Conservation (phyloP, 2,797 vertebrate species). For the Leuciscus waleckii region DNA sequence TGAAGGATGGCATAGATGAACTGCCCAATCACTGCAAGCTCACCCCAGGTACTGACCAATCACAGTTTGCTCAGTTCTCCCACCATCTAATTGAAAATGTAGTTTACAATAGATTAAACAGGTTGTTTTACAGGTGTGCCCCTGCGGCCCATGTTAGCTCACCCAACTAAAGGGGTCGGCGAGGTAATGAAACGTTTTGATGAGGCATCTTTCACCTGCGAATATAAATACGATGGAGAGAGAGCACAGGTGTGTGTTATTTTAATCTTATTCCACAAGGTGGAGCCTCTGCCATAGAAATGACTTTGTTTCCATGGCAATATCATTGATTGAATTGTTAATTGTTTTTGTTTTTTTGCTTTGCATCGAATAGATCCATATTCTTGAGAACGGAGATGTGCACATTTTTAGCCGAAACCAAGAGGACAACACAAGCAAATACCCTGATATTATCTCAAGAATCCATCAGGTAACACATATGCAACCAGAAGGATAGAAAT, state of each 20-base stretch:
- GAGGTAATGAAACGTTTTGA: conserved; percentile 92
- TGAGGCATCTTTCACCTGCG: conserved; percentile 90
- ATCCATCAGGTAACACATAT: conserved; percentile 82
- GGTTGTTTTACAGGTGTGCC: conserved; percentile 78
- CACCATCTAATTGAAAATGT: neutral
- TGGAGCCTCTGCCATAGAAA: neutral
- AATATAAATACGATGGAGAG: conserved; percentile 94
- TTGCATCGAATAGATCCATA: conserved; percentile 83
- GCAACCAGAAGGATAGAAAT: neutral
- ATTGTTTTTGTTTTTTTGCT: neutral
- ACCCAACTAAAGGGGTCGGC: conserved; percentile 87
- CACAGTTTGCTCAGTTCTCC: neutral
- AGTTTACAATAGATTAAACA: neutral
- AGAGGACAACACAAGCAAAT: conserved; percentile 91
- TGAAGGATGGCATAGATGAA: conserved; percentile 85
- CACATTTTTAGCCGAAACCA: conserved; percentile 91
- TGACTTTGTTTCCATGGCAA: conserved; percentile 12
- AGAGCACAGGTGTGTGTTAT: conserved; percentile 84
- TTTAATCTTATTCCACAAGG: conserved; percentile 27
- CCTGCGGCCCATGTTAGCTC: conserved; percentile 91
- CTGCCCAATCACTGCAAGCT: conserved; percentile 90
- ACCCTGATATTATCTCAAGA: conserved; percentile 88
- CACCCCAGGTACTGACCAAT: conserved; percentile 84
- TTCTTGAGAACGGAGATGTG: conserved; percentile 85
- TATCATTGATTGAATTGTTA: neutral